A percentile compares a stretch with the other conserved stretches of the same genome.
phyloP scores from a whole-genome alignment of 2,888 invertebrate genomes.

The Ditylenchus weischeri region DNA sequence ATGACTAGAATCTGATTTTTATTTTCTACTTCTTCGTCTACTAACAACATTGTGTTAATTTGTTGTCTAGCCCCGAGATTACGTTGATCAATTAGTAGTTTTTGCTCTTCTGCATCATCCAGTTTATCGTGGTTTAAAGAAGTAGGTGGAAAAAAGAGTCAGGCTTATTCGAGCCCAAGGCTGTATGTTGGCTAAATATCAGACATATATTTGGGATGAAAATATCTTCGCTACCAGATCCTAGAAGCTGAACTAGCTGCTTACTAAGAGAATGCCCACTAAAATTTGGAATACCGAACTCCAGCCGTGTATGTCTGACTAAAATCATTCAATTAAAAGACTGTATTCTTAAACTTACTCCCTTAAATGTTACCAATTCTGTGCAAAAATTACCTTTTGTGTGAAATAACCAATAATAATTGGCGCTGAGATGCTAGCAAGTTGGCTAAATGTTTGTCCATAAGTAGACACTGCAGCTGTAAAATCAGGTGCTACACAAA shows the following conservation, averaged over 20 bases:
- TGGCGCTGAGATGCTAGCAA: conserved; percentile 46
- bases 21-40: conserved; percentile 1
- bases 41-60: conserved; percentile 11
- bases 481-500: conserved; percentile 50
- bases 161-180: conserved; percentile 21
- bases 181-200: conserved; percentile 27
- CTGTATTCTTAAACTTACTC: no score
- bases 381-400: conserved; percentile 30
- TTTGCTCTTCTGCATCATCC: background rate
- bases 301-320: conserved; percentile 39
- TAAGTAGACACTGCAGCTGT: conserved; percentile 54
- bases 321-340: conserved; percentile 6
- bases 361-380: no score
- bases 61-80: background rate
- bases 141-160: background rate
- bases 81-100: background rate
- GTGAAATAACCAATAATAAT: conserved; percentile 47
- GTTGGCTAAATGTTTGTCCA: conserved; percentile 47
- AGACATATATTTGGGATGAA: background rate
- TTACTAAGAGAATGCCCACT: conserved; percentile 42
- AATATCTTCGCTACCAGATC: conserved; percentile 37
- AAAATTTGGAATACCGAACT: conserved; percentile 45
- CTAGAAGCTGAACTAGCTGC: conserved; percentile 50
- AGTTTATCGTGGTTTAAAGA: background rate
- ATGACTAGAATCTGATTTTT: background rate